Conservation (phyloP, 2,113 vertebrate genomes). For the Hystrix brachyura region DNA sequence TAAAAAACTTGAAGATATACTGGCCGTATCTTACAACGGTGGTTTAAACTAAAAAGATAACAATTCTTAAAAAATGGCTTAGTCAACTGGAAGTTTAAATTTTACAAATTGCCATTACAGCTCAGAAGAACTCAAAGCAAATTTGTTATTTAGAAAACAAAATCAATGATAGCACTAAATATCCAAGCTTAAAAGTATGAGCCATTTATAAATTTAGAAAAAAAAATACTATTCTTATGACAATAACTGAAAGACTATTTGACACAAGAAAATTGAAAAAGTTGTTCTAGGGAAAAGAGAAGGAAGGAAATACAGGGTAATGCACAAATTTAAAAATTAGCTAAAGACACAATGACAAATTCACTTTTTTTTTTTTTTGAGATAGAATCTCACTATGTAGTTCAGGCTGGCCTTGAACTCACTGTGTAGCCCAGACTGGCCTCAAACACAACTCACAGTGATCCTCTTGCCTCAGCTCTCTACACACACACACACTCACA, state of each 20-base stretch:
- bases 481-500: no score
- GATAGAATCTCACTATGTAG: neutral
- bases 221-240: slow-evolving; percentile 47
- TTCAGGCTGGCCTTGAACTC: neutral
- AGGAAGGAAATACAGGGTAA: neutral
- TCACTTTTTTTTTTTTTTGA: neutral
- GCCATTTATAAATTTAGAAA: slow-evolving; percentile 44
- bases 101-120: neutral
- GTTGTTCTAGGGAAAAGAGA: neutral
- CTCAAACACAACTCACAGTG: neutral
- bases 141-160: slow-evolving; percentile 9
- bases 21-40: neutral
- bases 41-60: slow-evolving; percentile 1
- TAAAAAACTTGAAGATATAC: neutral
- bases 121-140: slow-evolving; percentile 14
- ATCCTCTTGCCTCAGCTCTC: neutral
- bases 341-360: slow-evolving; percentile 1
- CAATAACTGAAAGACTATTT: neutral
- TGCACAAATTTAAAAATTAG: slow-evolving; percentile 27
- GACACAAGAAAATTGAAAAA: slow-evolving; percentile 25
- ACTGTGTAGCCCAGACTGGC: neutral
- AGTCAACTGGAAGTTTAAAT: neutral
- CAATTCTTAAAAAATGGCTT: neutral
- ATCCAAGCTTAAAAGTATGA: neutral
- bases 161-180: neutral